Base-by-base conservation (phyloP, 2,888 invertebrate genomes). In the Branchipolynoe longqiensis region DNA sequence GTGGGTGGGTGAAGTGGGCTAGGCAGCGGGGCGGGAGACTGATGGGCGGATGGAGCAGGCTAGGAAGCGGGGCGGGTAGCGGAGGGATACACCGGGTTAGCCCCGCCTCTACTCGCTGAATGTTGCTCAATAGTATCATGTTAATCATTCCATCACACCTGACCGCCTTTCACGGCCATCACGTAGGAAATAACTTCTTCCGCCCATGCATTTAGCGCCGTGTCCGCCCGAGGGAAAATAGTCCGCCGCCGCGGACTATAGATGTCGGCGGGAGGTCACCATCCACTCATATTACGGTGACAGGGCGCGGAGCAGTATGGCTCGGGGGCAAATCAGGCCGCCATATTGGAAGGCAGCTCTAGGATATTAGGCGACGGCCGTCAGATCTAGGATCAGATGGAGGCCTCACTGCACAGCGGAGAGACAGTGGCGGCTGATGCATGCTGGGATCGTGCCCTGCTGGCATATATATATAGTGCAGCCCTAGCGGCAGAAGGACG, bases 201-300 rank as follows among this genome's bases (percentile, higher is more conserved):
- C 78, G 78, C 54, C n/a, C 31, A 12, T 78, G 78, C 78, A 41
- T 78, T 78, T 78, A 78, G n/a, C n/a, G n/a, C 78, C 54, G 14
- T 38, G 38, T n/a, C 73, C n/a, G 18, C 22, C 40, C n/a, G n/a
- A n/a, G 48, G 31, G 31, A 78, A 78, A 78, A 48, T 48, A 78
- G 48, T 41, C 3, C 28, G 78, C 54, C 54, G n/a, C 25, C 48
- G 41, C 54, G 25, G 48, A 33, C n/a, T 38, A 25, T 41, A 78
- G n/a, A 31, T 78, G 41, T 48, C 54, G 41, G 40, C 73, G 38
- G 40, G 73, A 25, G 78, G 28, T n/a, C 28, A 41, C 78, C 78
- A 78, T 78, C 78, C 25, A 48, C 78, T 78, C 54, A n/a, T 48
- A 78, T 78, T 78, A 78, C 28, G 6, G 41, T 78, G 78, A 78